These are phyloP conservation scores for Polydrusus cervinus DNA, from an alignment of 2,888 invertebrate genomes.

Conservation along the genomic window DNA sequence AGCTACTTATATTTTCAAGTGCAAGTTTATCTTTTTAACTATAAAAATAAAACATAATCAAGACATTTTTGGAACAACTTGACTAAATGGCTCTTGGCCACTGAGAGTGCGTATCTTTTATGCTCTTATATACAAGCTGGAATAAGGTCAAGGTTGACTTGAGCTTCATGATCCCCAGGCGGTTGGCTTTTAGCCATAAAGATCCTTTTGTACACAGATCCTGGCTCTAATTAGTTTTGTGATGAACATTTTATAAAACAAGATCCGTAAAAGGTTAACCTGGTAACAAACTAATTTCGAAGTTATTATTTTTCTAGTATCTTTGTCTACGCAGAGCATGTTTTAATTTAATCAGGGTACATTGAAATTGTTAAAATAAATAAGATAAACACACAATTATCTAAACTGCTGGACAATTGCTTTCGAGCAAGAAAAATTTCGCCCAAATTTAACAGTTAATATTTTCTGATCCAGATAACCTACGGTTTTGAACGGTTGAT, in stretches of 20 bases:
- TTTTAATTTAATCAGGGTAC: background rate
- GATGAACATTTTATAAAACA: constrained; percentile 10
- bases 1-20: no score
- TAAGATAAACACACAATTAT: no score
- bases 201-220: constrained; percentile 10
- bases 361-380: no score
- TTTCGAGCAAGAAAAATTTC: no score
- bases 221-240: constrained; percentile 11
- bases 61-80: constrained; percentile 13
- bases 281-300: background rate
- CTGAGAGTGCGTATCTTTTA: background rate
- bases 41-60: constrained; percentile 7
- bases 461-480: no score
- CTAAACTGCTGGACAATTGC: no score
- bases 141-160: constrained; percentile 15
- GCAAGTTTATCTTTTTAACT: background rate
- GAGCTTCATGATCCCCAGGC: constrained; percentile 10
- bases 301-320: background rate
- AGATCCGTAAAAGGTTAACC: background rate
- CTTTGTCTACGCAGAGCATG: background rate
- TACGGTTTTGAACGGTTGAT: no score
- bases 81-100: constrained; percentile 18
- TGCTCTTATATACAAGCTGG: background rate
- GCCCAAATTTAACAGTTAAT: no score
- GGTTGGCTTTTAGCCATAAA: constrained; percentile 24